These are phyloP conservation scores for Oasisia sp. DNA, from an alignment of 2,888 invertebrate species.

Conservation along the genomic window DNA sequence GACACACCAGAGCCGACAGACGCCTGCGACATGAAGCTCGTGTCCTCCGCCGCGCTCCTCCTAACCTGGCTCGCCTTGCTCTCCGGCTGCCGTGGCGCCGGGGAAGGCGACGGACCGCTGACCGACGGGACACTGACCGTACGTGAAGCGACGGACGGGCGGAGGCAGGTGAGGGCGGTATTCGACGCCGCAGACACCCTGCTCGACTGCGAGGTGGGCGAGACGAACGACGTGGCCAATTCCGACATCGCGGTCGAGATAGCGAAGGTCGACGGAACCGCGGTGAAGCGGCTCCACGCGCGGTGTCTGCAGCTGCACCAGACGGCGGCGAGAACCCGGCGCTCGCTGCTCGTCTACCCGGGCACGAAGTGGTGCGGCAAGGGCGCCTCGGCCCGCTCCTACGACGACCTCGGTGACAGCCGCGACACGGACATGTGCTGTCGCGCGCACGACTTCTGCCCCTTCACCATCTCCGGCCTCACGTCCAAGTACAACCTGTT, in stretches of 20 bases:
- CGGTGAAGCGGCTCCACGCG: background rate
- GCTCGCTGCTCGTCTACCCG: constrained; percentile 78
- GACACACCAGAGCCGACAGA: background rate
- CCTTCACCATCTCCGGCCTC: constrained; percentile 84
- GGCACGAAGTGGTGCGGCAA: constrained; percentile 95
- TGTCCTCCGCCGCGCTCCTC: background rate
- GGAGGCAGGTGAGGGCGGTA: background rate
- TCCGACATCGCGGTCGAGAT: background rate
- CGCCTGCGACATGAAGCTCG: background rate
- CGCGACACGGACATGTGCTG: constrained; percentile 88
- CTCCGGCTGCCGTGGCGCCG: background rate
- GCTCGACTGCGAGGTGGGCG: background rate
- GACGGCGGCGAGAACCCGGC: background rate
- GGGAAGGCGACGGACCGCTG: background rate
- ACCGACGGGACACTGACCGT: background rate
- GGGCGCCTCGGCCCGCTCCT: constrained; percentile 82
- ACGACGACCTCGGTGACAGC: constrained; percentile 69
- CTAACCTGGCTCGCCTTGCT: background rate
- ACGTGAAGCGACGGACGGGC: background rate
- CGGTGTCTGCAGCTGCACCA: background rate
- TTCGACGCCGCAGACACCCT: background rate
- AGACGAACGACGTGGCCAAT: background rate
- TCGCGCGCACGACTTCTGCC: constrained; percentile 88
- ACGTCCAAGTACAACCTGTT: constrained; percentile 85
- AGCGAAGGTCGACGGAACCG: background rate